Evolutionary conservation across 2,113 vertebrate species (phyloP).

Genomic region (Gymnobelideus leadbeateri): DNA sequence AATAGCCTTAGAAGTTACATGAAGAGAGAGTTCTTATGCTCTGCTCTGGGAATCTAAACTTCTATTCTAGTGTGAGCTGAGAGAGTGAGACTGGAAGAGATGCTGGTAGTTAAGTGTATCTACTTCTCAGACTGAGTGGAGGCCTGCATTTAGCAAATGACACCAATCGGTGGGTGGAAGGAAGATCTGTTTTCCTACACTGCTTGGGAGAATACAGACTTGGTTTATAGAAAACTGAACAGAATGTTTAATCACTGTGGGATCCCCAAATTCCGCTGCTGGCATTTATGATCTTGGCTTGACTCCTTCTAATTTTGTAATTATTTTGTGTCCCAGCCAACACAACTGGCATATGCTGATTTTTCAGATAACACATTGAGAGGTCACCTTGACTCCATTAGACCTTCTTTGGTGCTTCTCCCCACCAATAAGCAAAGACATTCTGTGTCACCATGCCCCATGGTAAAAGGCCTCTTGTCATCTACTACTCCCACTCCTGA

Average conservation of each 20-base stretch:
- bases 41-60: too few species aligned
- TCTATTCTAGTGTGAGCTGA: too few species aligned
- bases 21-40: too few species aligned
- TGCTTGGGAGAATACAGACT: not conserved
- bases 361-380: not conserved
- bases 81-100: too few species aligned
- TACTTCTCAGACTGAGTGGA: not conserved
- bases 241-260: not conserved
- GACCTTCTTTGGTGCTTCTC: not conserved
- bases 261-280: not conserved
- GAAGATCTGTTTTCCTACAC: not conserved
- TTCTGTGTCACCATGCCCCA: not conserved
- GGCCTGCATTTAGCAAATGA: not conserved
- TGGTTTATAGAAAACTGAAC: not conserved
- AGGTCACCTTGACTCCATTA: constrained; percentile 31
- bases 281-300: not conserved
- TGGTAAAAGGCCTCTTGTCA: not conserved
- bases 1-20: too few species aligned
- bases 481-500: not conserved
- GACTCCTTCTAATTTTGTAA: not conserved
- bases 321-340: not conserved
- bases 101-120: too few species aligned
- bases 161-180: not conserved
- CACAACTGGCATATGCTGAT: constrained; percentile 10
- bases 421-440: not conserved